These are phyloP conservation scores for Calliphora vomitoria DNA, from an alignment of 2,888 invertebrate genomes.

Conservation along the genomic window DNA sequence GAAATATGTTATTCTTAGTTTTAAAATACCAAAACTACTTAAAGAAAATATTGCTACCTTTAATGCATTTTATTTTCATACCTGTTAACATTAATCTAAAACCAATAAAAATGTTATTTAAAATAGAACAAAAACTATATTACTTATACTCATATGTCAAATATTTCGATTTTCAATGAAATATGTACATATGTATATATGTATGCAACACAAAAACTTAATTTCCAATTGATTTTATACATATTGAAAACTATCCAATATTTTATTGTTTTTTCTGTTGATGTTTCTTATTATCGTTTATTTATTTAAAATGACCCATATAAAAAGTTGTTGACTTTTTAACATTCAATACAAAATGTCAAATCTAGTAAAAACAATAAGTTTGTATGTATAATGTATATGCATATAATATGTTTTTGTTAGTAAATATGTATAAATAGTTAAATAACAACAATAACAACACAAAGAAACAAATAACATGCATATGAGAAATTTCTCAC, in stretches of 20 bases:
- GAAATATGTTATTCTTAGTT: no score
- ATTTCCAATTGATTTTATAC: background rate
- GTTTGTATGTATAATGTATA: background rate
- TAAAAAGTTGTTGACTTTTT: background rate
- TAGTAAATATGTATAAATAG: background rate
- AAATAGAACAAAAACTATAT: background rate
- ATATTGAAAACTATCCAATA: background rate
- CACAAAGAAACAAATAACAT: background rate
- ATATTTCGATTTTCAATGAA: background rate
- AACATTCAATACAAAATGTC: background rate
- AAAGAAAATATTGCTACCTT: no score
- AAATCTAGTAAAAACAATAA: slow-evolving; percentile 5
- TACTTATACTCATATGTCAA: background rate
- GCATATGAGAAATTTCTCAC: background rate
- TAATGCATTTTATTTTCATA: no score
- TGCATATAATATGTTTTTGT: background rate
- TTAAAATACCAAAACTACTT: no score
- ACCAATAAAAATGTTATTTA: background rate
- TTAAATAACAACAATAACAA: background rate
- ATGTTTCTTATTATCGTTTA: background rate
- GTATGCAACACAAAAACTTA: background rate
- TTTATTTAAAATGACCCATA: slow-evolving; percentile 2
- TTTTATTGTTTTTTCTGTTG: background rate
- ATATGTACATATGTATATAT: background rate
- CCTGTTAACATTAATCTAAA: no score